phyloP scores from a whole-genome alignment of 2,113 vertebrate species.

The Macaca nemestrina region DNA sequence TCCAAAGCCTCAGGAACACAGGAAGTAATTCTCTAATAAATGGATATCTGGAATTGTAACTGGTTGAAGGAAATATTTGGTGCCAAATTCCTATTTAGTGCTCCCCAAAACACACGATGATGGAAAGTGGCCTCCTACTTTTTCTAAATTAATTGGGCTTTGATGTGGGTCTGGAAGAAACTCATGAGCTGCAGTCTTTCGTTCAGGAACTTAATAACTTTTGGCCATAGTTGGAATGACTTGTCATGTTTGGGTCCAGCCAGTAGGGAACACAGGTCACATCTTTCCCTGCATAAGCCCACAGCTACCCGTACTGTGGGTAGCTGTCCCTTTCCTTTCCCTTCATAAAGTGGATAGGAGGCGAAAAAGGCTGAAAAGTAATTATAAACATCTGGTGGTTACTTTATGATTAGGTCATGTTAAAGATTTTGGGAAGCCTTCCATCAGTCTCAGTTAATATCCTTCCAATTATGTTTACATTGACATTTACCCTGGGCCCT shows the following conservation, averaged over 20 bases:
- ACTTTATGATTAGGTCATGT: slow-evolving; percentile 10
- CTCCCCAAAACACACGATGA: background rate
- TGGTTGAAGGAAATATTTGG: background rate
- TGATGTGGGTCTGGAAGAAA: background rate
- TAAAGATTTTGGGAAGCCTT: slow-evolving; percentile 14
- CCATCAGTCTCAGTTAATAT: slow-evolving; percentile 27
- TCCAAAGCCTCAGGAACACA: background rate
- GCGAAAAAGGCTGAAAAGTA: background rate
- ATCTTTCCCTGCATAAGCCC: background rate
- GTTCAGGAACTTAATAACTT: background rate
- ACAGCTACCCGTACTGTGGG: background rate
- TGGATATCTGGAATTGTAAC: background rate
- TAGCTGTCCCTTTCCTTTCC: background rate
- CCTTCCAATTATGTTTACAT: slow-evolving; percentile 40
- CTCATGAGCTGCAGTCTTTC: background rate
- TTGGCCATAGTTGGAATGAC: background rate
- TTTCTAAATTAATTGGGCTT: background rate
- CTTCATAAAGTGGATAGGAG: background rate
- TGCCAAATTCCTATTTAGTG: background rate
- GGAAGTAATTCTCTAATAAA: background rate
- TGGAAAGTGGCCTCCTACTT: background rate
- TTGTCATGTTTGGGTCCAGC: too few species aligned
- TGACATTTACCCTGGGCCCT: background rate
- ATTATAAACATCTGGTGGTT: slow-evolving; percentile 44
- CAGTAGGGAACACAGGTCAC: background rate